Evolutionary conservation across 1,140 invertebrate genomes (phyloP).

Genomic region (Conus ventricosus): DNA sequence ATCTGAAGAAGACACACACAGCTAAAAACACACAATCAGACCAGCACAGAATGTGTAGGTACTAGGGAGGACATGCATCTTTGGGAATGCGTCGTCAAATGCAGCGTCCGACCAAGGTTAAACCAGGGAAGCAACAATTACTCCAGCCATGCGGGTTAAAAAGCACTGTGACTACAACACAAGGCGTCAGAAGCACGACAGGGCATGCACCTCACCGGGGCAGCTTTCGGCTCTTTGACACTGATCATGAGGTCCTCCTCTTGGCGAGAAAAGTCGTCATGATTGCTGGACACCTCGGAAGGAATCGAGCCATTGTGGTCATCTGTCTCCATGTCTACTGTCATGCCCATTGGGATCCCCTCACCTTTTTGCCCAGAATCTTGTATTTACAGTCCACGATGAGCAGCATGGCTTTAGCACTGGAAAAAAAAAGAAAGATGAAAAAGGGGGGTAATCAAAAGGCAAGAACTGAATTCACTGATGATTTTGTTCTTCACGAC

Average conservation of each 20-base stretch:
- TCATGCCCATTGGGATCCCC: slow-evolving; percentile 24
- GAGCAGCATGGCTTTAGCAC: slow-evolving; percentile 75
- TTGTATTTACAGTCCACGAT: slow-evolving; percentile 75
- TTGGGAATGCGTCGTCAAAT: no score
- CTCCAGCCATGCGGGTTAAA: no score
- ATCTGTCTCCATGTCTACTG: not conserved
- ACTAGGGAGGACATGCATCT: no score
- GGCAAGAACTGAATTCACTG: not conserved
- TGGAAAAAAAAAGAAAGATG: slow-evolving; percentile 38
- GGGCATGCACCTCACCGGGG: not conserved
- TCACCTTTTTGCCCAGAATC: slow-evolving; percentile 29
- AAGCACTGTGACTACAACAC: no score
- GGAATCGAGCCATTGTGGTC: slow-evolving; percentile 16
- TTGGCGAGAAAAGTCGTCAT: slow-evolving; percentile 33
- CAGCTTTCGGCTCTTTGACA: slow-evolving; percentile 40
- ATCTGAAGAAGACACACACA: no score
- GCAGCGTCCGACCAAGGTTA: no score
- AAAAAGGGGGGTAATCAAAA: not conserved
- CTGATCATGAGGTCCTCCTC: slow-evolving; percentile 47
- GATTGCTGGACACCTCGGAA: not conserved
- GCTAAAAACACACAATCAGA: no score
- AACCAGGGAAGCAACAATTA: no score
- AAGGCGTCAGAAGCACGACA: no score
- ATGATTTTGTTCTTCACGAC: no score
- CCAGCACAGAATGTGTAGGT: no score